Conservation (phyloP, 2,797 vertebrate genomes). For the Amniataba percoides region DNA sequence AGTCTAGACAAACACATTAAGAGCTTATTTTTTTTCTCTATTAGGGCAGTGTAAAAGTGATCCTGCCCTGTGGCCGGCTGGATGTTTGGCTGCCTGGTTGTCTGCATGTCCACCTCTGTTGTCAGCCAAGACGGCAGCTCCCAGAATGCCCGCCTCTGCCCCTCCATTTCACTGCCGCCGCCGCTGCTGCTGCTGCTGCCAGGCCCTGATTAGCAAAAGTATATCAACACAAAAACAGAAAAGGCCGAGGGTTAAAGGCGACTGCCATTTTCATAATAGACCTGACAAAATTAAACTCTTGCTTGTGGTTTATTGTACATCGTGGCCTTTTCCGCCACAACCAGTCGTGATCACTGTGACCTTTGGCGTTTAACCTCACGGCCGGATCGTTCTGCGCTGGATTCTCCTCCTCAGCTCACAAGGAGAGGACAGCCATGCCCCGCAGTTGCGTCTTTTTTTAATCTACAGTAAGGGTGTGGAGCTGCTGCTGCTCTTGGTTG, state of each 20-base stretch:
- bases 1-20: constrained; percentile 67
- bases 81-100: constrained; percentile 36
- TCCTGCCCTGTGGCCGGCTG: constrained; percentile 36
- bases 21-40: constrained; percentile 23
- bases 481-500: constrained; percentile 38
- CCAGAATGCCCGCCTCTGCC: constrained; percentile 42
- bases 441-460: constrained; percentile 38
- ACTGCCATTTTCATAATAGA: constrained; percentile 50
- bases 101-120: constrained; percentile 53
- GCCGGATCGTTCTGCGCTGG: background rate
- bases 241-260: constrained; percentile 53
- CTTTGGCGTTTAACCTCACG: constrained; percentile 45
- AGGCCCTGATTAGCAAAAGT: constrained; percentile 46
- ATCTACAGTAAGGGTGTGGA: constrained; percentile 38
- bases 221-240: constrained; percentile 31
- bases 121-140: constrained; percentile 56
- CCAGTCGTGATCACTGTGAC: constrained; percentile 9
- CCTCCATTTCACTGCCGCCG: constrained; percentile 20
- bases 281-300: constrained; percentile 24
- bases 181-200: constrained; percentile 37
- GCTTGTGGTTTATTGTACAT: constrained; percentile 27
- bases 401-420: constrained; percentile 20
- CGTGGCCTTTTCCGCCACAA: constrained; percentile 9
- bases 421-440: constrained; percentile 23
- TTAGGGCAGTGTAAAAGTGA: constrained; percentile 39